phyloP scores from a whole-genome alignment of 2,113 vertebrate genomes.

The Gymnorhina tibicen region DNA sequence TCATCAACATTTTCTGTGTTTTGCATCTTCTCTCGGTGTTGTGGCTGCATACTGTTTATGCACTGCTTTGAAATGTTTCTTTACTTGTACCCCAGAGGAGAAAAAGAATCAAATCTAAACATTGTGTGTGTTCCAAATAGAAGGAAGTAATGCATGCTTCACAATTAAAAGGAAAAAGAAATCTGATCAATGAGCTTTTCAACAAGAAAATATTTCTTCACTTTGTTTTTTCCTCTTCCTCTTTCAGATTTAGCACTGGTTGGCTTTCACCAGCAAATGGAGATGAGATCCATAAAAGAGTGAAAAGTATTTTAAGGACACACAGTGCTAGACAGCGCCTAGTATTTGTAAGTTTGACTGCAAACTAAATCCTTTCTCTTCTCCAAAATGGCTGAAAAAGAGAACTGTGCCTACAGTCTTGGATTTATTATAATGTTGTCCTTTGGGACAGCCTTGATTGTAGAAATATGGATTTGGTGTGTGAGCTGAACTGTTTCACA shows the following conservation, averaged over 20 bases:
- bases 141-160: background rate
- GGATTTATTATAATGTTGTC: background rate
- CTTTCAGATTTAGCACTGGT: constrained; percentile 78
- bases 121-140: background rate
- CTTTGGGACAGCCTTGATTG: background rate
- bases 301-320: constrained; percentile 87
- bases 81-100: background rate
- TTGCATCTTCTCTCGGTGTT: background rate
- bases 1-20: background rate
- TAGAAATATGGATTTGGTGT: background rate
- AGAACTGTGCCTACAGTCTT: background rate
- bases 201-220: background rate
- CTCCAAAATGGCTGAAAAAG: background rate
- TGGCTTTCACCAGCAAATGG: constrained; percentile 78
- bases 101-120: background rate
- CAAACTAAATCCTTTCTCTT: background rate
- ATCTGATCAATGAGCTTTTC: background rate
- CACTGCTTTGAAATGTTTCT: background rate
- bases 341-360: constrained; percentile 74
- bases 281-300: constrained; percentile 88
- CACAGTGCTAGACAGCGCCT: constrained; percentile 76
- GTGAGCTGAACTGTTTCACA: background rate
- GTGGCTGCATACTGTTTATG: background rate
- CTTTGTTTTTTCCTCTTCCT: constrained; percentile 2
- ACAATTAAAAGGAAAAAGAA: background rate